These are phyloP conservation scores for Catostomus latipinnis DNA, from an alignment of 2,797 vertebrate species.

Conservation along the genomic window DNA sequence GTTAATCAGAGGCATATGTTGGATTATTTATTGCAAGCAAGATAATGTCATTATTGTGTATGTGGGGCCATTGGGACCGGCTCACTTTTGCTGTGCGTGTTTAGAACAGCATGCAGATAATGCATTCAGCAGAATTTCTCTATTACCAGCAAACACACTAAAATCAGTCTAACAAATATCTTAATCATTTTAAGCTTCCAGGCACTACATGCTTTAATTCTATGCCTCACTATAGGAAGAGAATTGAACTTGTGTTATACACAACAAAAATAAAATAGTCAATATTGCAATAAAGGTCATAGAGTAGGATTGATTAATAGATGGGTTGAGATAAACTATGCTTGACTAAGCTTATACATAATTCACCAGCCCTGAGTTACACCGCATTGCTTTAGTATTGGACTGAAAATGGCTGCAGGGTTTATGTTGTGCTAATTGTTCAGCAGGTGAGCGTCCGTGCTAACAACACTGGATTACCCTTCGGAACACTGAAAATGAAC, in stretches of 20 bases:
- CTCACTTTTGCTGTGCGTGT: constrained; percentile 48
- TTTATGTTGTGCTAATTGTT: constrained; percentile 65
- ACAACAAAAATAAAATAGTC: constrained; percentile 40
- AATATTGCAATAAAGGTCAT: constrained; percentile 34
- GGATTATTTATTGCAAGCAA: constrained; percentile 57
- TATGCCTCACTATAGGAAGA: constrained; percentile 35
- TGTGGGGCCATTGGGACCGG: constrained; percentile 50
- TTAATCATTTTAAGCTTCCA: constrained; percentile 48
- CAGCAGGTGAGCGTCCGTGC: constrained; percentile 47
- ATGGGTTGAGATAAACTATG: constrained; percentile 45
- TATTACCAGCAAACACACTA: constrained; percentile 46
- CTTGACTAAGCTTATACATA: constrained; percentile 55
- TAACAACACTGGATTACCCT: constrained; percentile 44
- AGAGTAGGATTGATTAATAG: constrained; percentile 54
- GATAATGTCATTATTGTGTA: constrained; percentile 3
- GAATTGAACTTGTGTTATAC: background rate
- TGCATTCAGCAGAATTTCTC: constrained; percentile 54
- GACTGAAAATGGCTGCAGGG: constrained; percentile 46
- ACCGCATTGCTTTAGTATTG: constrained; percentile 48
- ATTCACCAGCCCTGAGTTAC: constrained; percentile 49
- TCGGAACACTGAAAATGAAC: constrained; percentile 33
- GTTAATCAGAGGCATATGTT: constrained; percentile 59
- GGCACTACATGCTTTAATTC: constrained; percentile 26
- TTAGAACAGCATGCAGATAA: constrained; percentile 53
- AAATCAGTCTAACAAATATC: constrained; percentile 34